A percentile compares a stretch with the other conserved stretches of the same genome.
These are phyloP conservation scores for Brachypodius melanocephalos DNA, from an alignment of 2,113 vertebrate genomes.

Conservation along the genomic window DNA sequence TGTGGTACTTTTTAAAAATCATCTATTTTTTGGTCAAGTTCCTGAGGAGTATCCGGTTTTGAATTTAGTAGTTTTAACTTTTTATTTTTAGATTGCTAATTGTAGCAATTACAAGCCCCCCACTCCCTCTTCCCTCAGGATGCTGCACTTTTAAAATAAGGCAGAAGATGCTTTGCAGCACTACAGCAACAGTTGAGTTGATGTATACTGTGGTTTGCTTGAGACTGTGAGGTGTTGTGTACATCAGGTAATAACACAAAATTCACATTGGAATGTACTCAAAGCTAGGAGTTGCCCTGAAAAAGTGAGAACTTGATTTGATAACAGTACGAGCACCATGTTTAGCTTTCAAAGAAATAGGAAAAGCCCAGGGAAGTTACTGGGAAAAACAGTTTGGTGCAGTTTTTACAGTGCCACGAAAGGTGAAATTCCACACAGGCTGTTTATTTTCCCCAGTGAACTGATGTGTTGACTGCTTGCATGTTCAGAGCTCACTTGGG, in stretches of 20 bases:
- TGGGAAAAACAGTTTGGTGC: background rate
- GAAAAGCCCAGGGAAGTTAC: background rate
- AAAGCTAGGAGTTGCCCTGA: background rate
- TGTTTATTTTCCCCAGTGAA: background rate
- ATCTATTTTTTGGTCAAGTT: background rate
- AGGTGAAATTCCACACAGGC: background rate
- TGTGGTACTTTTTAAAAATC: background rate
- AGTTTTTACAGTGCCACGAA: background rate
- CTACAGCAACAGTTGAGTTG: background rate
- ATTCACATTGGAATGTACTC: background rate
- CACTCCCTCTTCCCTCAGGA: background rate
- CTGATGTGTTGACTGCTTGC: background rate
- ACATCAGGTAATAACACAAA: background rate
- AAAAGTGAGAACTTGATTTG: background rate
- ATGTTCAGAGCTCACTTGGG: background rate
- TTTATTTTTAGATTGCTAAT: background rate
- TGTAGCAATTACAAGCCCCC: background rate
- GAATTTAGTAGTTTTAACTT: background rate
- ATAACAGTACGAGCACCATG: background rate
- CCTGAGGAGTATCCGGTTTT: background rate
- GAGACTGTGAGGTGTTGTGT: background rate
- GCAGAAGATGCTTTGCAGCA: background rate
- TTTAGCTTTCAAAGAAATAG: background rate
- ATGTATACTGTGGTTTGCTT: background rate
- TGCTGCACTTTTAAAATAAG: background rate